These are phyloP conservation scores for Crotalus tigris DNA, from an alignment of 2,113 vertebrate genomes.

Conservation along the genomic window DNA sequence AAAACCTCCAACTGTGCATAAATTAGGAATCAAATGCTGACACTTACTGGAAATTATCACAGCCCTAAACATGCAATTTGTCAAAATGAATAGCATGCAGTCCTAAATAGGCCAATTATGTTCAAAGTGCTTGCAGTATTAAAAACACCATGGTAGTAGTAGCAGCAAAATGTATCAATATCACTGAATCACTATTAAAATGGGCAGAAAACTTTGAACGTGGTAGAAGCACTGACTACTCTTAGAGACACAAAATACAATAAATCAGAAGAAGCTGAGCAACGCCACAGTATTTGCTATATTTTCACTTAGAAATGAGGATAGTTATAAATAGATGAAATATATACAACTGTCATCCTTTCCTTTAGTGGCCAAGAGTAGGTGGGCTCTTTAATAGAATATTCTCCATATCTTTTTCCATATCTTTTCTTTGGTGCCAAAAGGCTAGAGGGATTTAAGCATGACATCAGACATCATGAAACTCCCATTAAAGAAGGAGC, in stretches of 20 bases:
- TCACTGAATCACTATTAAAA: background rate
- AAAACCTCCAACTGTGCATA: background rate
- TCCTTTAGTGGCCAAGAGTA: background rate
- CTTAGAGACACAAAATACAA: background rate
- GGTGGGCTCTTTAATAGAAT: background rate
- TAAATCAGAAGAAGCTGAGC: background rate
- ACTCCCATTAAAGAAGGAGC: background rate
- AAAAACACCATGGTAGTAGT: background rate
- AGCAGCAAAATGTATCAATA: background rate
- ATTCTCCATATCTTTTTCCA: background rate
- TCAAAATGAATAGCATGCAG: background rate
- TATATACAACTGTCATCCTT: background rate
- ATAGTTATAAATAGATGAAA: background rate
- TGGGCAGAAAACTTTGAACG: background rate
- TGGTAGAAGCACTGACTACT: background rate
- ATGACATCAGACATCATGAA: background rate
- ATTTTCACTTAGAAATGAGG: background rate
- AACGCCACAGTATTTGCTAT: background rate
- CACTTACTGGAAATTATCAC: background rate
- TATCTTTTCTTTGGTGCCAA: constrained; percentile 13
- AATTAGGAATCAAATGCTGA: background rate
- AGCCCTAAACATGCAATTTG: background rate
- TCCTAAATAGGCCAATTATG: background rate
- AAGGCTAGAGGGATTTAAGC: background rate
- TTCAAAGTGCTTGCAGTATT: background rate